A percentile compares a stretch with the other conserved stretches of the same genome.
phyloP scores from a whole-genome alignment of 2,888 invertebrate species.

The Baccha elongata region DNA sequence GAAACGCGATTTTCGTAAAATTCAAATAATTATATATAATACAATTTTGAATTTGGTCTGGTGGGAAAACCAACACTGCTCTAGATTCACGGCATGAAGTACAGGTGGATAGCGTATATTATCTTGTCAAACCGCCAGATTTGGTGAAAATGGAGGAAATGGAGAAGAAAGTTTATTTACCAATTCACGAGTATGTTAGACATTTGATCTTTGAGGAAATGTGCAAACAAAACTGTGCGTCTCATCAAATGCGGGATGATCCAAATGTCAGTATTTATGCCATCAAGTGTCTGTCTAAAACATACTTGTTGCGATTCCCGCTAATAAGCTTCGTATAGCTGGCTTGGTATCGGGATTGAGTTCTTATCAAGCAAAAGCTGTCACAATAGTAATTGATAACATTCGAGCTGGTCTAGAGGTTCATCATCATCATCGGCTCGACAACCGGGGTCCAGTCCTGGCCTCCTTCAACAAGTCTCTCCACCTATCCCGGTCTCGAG shows the following conservation, averaged over 20 bases:
- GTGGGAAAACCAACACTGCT: constrained; percentile 89
- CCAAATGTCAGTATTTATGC: constrained; percentile 88
- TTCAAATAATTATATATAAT: no score
- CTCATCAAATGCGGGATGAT: constrained; percentile 96
- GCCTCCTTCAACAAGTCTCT: no score
- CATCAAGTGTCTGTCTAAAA: constrained; percentile 93
- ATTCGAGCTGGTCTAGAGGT: constrained; percentile 94
- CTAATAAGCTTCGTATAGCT: constrained; percentile 94
- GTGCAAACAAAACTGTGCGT: constrained; percentile 93
- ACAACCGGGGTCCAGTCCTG: no score
- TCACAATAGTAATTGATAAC: constrained; percentile 96
- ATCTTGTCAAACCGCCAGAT: constrained; percentile 96
- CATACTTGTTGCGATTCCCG: constrained; percentile 95
- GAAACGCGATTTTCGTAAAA: no score
- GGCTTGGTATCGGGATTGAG: constrained; percentile 96
- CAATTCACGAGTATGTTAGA: constrained; percentile 94
- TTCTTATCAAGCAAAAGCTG: constrained; percentile 93
- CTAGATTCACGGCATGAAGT: constrained; percentile 95
- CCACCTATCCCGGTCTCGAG: no score
- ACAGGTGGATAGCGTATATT: constrained; percentile 98
- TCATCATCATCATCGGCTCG: no score
- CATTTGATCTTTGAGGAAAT: constrained; percentile 94
- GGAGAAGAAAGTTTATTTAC: constrained; percentile 85
- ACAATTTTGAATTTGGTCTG: no score
- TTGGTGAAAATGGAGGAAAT: constrained; percentile 82